A percentile compares a stretch with the other conserved stretches of the same genome.
phyloP scores from a whole-genome alignment of 2,888 invertebrate species.

The Muscina levida region DNA sequence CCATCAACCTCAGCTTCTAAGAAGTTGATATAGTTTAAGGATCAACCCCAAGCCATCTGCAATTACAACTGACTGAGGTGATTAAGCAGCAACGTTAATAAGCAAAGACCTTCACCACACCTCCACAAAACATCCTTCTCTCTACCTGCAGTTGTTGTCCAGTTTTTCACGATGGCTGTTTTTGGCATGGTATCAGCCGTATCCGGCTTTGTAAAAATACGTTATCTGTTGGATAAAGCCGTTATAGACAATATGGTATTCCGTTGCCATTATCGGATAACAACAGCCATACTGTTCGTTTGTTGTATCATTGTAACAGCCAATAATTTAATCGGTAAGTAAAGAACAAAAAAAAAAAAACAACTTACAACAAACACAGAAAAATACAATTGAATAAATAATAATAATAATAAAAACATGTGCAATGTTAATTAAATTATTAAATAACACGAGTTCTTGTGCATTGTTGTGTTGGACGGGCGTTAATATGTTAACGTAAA shows the following conservation, averaged over 20 bases:
- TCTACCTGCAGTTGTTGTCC: too few relatives aligned
- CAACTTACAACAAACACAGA: conserved; percentile 11
- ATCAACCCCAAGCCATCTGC: not conserved
- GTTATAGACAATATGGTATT: conserved; percentile 94
- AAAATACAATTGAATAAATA: not conserved
- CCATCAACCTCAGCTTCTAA: conserved; percentile 34
- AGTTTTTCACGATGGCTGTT: conserved; percentile 88
- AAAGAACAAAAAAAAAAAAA: conserved; percentile 36
- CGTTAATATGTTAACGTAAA: not conserved
- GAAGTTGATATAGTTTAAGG: conserved; percentile 41
- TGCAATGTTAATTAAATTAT: not conserved
- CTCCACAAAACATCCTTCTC: not conserved
- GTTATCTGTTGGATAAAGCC: conserved; percentile 92
- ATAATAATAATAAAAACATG: conserved; percentile 24
- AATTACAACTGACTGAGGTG: conserved; percentile 19
- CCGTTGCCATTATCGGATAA: conserved; percentile 92
- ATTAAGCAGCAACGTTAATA: conserved; percentile 14
- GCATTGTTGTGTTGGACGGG: too few relatives aligned
- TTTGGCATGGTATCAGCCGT: conserved; percentile 92
- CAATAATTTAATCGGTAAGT: conserved; percentile 93
- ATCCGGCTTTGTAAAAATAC: conserved; percentile 94
- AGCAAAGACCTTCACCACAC: conserved; percentile 1
- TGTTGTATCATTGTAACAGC: conserved; percentile 94
- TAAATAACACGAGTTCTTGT: not conserved
- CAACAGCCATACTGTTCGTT: conserved; percentile 91